phyloP scores from a whole-genome alignment of 23 tunicate genomes.

The Aplidium turbinatum region DNA sequence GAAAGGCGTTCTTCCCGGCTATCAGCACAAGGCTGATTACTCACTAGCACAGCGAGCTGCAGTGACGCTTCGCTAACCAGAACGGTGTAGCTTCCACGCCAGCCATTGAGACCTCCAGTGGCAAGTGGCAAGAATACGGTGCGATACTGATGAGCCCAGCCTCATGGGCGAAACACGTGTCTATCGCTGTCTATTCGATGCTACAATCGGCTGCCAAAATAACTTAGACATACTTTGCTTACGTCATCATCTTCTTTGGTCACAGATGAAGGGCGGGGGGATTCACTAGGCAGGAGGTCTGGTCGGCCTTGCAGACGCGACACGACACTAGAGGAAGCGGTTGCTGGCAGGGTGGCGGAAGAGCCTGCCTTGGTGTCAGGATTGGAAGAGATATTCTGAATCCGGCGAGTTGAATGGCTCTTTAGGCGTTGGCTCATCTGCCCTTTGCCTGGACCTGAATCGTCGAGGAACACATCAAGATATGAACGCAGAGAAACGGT shows the following conservation, averaged over 20 bases:
- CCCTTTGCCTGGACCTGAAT: constrained; percentile 19
- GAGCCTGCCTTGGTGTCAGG: background rate
- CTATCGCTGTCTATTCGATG: too few relatives aligned
- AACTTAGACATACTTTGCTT: background rate
- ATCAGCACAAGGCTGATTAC: too few relatives aligned
- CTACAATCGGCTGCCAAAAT: too few relatives aligned
- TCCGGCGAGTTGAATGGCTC: constrained; percentile 44
- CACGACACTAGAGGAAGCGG: constrained; percentile 20
- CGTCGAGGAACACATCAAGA: background rate
- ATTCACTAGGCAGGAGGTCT: constrained; percentile 74
- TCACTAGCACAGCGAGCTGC: too few relatives aligned
- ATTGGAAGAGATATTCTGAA: constrained; percentile 13
- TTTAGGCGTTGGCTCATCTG: constrained; percentile 61
- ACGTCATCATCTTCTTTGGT: constrained; percentile 31
- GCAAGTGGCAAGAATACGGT: too few relatives aligned
- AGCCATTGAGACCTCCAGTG: too few relatives aligned
- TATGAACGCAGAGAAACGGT: background rate
- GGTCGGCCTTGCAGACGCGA: constrained; percentile 57
- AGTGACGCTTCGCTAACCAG: too few relatives aligned
- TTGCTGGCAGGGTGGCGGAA: background rate
- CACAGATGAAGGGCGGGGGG: constrained; percentile 45
- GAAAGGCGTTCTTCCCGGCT: too few relatives aligned
- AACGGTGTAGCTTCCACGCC: too few relatives aligned
- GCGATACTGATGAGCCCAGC: too few relatives aligned
- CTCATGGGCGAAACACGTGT: too few relatives aligned